Conservation (phyloP, 2,797 vertebrate species). For the Cirrhinus molitorella region DNA sequence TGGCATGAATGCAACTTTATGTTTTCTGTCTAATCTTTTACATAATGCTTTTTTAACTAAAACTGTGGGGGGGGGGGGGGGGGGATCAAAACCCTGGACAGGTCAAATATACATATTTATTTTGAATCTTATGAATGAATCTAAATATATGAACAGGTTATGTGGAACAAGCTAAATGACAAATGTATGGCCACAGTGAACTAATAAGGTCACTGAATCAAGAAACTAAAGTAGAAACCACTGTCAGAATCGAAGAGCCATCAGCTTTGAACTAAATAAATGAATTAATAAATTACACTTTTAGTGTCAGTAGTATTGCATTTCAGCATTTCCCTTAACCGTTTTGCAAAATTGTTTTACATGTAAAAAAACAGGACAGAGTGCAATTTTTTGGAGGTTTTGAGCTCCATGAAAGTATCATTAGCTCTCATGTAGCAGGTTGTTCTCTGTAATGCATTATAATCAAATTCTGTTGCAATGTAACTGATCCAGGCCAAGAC, state of each 20-base stretch:
- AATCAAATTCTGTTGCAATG: constrained; percentile 35
- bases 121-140: background rate
- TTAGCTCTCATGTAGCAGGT: constrained; percentile 13
- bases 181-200: background rate
- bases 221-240: background rate
- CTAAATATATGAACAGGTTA: background rate
- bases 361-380: background rate
- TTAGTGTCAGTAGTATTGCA: background rate
- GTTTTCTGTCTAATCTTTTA: background rate
- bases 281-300: background rate
- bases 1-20: background rate
- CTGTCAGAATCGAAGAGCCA: background rate
- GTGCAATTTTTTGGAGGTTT: background rate
- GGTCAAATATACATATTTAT: background rate
- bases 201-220: constrained; percentile 12
- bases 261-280: background rate
- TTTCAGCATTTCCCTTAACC: constrained; percentile 9
- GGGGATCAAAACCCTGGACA: no score
- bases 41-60: background rate
- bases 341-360: constrained; percentile 4
- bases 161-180: background rate
- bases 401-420: constrained; percentile 8
- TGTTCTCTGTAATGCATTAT: constrained; percentile 36
- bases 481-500: constrained; percentile 4
- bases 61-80: no score